Base-by-base conservation (phyloP, 1,140 invertebrate species). In the Bombyx mori region DNA sequence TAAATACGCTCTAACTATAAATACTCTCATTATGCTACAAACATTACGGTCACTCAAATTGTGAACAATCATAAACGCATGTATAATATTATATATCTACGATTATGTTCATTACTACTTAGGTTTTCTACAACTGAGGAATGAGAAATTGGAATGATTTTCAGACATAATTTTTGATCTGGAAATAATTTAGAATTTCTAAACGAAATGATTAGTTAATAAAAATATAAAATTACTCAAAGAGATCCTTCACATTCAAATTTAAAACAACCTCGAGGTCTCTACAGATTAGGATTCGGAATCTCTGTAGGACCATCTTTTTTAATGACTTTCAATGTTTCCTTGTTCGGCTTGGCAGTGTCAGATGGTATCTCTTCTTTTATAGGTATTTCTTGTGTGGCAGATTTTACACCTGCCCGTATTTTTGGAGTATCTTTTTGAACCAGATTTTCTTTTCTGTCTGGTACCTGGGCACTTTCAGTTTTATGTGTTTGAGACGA, bases 241-340 rank as follows among this genome's bases (percentile, higher is more conserved):
- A 51, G 56, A 63, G 62, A 63, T 63, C 55, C 52, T 51, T 49
- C n/a, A 52, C 50, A 43, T 43, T 44, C 10, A 54, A 50, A 59
- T 45, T 58, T 61, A 62, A 62, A 22, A 54, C 55, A 61, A 61
- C 44, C 68, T 66, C 65, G 68, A 65, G 61, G 59, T 53, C 35
- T 44, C 44, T 46, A 50, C 48, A 55, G 9, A 55, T 68, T 68
- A 54, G 79, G 83, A 62, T 79, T 75, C 49, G 82, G 86, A n/a
- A 88, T 88, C 65, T 86, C 86, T 42, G 73, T 71, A 5, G 85
- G 86, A 42, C 89, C 90, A 62, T 82, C 86, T 62, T 89, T 90
- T 61, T 86, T 90, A 52, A 91, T 91, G 6, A 91, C 89, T 75
- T 90, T 91, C 42, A 91, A 75, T 57, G 82, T 89, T 63, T 90